A percentile compares a stretch with the other conserved stretches of the same genome.
These are phyloP conservation scores for Lophochroa leadbeateri DNA, from an alignment of 2,113 vertebrate genomes.

Conservation along the genomic window DNA sequence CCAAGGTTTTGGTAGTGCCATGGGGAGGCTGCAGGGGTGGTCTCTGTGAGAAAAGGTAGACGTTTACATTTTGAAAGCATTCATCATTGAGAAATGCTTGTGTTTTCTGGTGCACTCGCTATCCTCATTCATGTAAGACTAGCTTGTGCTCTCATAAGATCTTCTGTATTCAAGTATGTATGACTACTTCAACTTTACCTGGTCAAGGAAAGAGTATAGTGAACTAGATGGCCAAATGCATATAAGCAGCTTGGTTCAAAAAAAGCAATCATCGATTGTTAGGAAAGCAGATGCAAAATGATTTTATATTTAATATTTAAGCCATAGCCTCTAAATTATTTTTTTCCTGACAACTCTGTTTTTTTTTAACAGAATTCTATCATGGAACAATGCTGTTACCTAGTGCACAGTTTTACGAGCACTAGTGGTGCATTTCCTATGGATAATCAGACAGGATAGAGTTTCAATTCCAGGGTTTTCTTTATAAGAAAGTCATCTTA, in stretches of 20 bases:
- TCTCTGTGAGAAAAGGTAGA: background rate
- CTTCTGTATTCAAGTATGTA: background rate
- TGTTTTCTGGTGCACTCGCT: background rate
- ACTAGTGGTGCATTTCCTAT: background rate
- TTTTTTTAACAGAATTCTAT: background rate
- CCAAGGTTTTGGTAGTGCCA: background rate
- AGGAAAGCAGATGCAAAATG: background rate
- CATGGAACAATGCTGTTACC: background rate
- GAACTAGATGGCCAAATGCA: background rate
- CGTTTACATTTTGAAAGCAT: background rate
- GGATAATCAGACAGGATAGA: background rate
- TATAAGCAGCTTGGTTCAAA: background rate
- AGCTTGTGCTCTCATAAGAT: background rate
- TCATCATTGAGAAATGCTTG: background rate
- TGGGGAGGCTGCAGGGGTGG: background rate
- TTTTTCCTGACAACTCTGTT: background rate
- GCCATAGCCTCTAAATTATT: background rate
- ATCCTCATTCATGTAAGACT: background rate
- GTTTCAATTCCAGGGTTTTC: background rate
- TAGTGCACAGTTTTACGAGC: background rate
- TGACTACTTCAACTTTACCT: background rate
- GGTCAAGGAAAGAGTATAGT: background rate
- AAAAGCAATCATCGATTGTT: background rate
- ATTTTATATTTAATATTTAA: background rate
- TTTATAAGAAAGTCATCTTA: background rate